Percentiles rank a stretch among this genome's conserved stretches.
Evolutionary conservation across 2,113 vertebrate species (phyloP).

Genomic region (Colius striatus): DNA sequence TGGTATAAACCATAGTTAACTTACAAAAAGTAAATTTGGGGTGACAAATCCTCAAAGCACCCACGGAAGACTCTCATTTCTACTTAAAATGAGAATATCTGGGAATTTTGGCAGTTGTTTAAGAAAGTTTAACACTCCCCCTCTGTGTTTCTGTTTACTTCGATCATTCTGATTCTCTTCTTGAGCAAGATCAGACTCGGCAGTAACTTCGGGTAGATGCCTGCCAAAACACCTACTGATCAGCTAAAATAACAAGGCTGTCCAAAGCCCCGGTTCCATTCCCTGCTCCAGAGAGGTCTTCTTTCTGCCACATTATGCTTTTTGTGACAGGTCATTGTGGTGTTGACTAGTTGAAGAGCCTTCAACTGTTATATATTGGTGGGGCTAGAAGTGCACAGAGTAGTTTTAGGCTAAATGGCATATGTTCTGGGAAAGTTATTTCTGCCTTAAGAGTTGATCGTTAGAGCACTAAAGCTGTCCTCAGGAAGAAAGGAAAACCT

Average conservation of each 20-base stretch:
- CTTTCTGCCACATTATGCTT: accelerated
- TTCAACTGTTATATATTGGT: neutral
- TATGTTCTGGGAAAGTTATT: neutral
- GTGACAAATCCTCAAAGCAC: neutral
- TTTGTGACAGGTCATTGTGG: neutral
- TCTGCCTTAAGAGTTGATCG: neutral
- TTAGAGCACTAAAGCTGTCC: neutral
- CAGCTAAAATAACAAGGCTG: neutral
- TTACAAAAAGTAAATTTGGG: neutral
- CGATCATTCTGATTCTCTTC: neutral
- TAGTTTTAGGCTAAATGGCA: neutral
- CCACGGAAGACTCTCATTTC: neutral
- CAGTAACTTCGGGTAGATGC: neutral
- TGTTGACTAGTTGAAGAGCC: neutral
- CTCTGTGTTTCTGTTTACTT: neutral
- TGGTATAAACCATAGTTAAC: neutral
- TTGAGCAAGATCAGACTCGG: neutral
- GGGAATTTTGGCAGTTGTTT: neutral
- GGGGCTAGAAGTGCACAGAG: neutral
- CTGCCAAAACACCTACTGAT: neutral
- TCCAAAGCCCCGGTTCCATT: neutral
- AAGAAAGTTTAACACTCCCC: neutral
- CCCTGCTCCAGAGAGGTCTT: neutral
- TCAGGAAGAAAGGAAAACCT: neutral
- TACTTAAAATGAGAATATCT: neutral